A percentile compares a stretch with the other conserved stretches of the same genome.
Conservation (phyloP, 2,113 vertebrate genomes). For the Pterocles orientalis region DNA sequence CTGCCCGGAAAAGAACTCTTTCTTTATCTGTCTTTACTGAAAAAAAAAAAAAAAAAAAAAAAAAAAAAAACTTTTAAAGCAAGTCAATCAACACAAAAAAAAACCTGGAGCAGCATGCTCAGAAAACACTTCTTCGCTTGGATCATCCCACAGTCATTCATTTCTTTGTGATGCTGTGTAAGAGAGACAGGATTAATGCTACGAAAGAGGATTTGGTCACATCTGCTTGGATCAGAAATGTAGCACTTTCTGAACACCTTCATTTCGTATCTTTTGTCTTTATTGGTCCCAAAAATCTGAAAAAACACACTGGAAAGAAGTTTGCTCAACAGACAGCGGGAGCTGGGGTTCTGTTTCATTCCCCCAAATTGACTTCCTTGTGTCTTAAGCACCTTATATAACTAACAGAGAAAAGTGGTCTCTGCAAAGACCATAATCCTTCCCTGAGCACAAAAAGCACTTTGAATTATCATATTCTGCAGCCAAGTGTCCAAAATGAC, state of each 20-base stretch:
- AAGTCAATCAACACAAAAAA: neutral
- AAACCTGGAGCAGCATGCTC: neutral
- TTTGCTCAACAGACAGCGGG: neutral
- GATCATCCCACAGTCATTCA: neutral
- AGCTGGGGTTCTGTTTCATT: neutral
- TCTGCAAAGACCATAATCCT: neutral
- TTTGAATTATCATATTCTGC: neutral
- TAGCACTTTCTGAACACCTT: neutral
- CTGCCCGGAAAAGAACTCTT: constrained; percentile 40
- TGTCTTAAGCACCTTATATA: neutral
- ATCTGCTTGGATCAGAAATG: neutral
- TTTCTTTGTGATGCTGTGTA: neutral
- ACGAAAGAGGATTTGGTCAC: neutral
- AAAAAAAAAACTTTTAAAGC: neutral
- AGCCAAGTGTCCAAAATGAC: neutral
- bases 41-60: too few relatives aligned
- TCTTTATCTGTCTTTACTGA: neutral
- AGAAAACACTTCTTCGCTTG: neutral
- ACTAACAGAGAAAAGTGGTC: neutral
- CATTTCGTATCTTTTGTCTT: neutral
- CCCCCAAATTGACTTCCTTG: neutral
- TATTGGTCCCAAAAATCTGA: neutral
- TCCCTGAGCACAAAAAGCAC: neutral
- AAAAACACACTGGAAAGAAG: neutral
- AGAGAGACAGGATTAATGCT: neutral